These are phyloP conservation scores for Vireo griseus DNA, from an alignment of 2,797 vertebrate genomes.

Conservation along the genomic window DNA sequence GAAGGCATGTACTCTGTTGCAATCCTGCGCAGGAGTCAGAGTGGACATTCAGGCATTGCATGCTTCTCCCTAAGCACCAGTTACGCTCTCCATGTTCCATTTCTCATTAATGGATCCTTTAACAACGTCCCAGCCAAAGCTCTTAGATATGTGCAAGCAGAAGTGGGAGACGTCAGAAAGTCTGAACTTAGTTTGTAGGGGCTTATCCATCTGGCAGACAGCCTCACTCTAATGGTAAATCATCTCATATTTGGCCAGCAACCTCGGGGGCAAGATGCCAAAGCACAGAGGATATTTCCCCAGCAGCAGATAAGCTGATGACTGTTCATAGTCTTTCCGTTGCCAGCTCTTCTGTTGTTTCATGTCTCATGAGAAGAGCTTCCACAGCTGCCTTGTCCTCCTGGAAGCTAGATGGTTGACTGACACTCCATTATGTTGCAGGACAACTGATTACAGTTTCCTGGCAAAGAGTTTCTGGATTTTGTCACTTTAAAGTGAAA, in stretches of 20 bases:
- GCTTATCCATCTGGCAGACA: constrained; percentile 32
- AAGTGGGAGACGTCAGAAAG: constrained; percentile 20
- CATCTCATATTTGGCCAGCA: constrained; percentile 11
- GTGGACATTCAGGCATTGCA: accelerated
- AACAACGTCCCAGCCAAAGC: neutral
- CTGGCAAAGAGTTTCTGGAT: neutral
- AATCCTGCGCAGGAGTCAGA: neutral
- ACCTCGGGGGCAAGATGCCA: neutral
- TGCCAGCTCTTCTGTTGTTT: neutral
- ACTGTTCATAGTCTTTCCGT: neutral
- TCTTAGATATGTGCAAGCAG: neutral
- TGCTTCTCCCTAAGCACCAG: neutral
- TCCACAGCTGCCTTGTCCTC: constrained; percentile 41
- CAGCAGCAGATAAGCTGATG: constrained; percentile 35
- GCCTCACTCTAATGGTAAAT: neutral
- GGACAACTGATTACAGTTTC: neutral
- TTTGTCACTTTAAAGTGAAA: neutral
- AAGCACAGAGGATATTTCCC: neutral
- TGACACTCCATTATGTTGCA: neutral
- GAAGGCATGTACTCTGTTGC: accelerated
- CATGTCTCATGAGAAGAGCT: neutral
- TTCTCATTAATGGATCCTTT: neutral
- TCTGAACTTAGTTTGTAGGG: constrained; percentile 36
- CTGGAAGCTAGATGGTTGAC: neutral
- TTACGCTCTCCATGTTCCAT: neutral